phyloP scores from a whole-genome alignment of 2,888 invertebrate genomes.

The Trachelus stipa region DNA sequence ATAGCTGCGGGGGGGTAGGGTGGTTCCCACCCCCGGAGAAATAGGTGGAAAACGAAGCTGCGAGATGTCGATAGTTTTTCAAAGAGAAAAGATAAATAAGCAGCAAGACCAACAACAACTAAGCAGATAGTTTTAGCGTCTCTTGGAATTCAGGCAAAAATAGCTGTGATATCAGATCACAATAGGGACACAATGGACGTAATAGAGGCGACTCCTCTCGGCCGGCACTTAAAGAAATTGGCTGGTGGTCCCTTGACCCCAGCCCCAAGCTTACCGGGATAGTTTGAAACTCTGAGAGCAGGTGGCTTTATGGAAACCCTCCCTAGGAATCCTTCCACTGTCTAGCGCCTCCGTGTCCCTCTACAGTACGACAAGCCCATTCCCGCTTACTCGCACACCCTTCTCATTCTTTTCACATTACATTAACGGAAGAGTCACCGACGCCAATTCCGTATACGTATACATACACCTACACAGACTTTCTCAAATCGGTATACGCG shows the following conservation, averaged over 20 bases:
- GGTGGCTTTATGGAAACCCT: slow-evolving; percentile 25
- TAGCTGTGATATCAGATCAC: slow-evolving; percentile 56
- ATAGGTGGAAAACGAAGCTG: background rate
- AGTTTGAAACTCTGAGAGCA: slow-evolving; percentile 55
- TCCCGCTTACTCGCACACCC: background rate
- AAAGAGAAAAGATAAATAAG: background rate
- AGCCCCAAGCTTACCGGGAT: slow-evolving; percentile 48
- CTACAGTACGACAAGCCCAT: background rate
- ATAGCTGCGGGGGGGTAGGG: background rate
- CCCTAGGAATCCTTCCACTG: background rate
- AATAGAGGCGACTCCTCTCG: slow-evolving; percentile 37
- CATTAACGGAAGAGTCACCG: background rate
- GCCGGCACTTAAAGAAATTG: slow-evolving; percentile 63
- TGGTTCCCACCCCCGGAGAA: background rate
- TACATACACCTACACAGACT: background rate
- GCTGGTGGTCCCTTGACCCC: slow-evolving; percentile 58
- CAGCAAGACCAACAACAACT: background rate
- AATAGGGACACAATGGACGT: slow-evolving; percentile 52
- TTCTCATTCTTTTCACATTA: slow-evolving; percentile 6
- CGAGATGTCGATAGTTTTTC: background rate
- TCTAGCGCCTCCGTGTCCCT: background rate
- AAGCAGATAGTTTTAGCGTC: background rate
- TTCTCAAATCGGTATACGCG: background rate
- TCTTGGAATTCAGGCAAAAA: slow-evolving; percentile 48
- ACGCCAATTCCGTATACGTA: background rate